Conservation (phyloP, 1,140 invertebrate species). For the Drosophila virilis region DNA sequence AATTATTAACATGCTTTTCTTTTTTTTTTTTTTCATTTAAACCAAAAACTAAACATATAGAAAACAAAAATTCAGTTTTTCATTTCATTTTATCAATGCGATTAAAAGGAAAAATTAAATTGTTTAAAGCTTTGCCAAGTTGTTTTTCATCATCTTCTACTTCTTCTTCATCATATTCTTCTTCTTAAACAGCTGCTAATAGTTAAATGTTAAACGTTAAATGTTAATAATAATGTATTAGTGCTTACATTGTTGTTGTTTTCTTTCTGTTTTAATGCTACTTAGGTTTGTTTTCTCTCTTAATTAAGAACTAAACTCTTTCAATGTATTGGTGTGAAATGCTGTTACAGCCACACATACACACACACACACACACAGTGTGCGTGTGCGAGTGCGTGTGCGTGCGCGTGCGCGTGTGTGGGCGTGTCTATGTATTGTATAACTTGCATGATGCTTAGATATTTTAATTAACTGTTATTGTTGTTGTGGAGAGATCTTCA, state of each 20-base stretch:
- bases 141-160: conserved; percentile 37
- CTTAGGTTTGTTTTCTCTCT: conserved; percentile 12
- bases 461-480: conserved; percentile 24
- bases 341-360: conserved; percentile 26
- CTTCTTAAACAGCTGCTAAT: conserved; percentile 45
- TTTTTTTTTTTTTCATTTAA: conserved; percentile 49
- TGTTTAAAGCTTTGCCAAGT: conserved; percentile 83
- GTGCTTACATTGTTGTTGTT: conserved; percentile 58
- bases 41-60: conserved; percentile 74
- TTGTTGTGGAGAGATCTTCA: conserved; percentile 68
- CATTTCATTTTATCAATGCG: conserved; percentile 58
- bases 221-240: conserved; percentile 63
- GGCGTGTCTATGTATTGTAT: conserved; percentile 28
- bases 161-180: conserved; percentile 22
- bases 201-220: conserved; percentile 59
- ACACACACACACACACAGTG: not conserved
- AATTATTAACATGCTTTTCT: conserved; percentile 67
- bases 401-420: not conserved
- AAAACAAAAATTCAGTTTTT: conserved; percentile 72
- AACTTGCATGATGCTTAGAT: conserved; percentile 14
- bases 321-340: conserved; percentile 48
- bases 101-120: conserved; percentile 78
- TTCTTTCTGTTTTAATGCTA: conserved; percentile 39
- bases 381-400: not conserved
- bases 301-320: conserved; percentile 38